phyloP scores from a whole-genome alignment of 2,888 invertebrate species.

The Apamea monoglypha region DNA sequence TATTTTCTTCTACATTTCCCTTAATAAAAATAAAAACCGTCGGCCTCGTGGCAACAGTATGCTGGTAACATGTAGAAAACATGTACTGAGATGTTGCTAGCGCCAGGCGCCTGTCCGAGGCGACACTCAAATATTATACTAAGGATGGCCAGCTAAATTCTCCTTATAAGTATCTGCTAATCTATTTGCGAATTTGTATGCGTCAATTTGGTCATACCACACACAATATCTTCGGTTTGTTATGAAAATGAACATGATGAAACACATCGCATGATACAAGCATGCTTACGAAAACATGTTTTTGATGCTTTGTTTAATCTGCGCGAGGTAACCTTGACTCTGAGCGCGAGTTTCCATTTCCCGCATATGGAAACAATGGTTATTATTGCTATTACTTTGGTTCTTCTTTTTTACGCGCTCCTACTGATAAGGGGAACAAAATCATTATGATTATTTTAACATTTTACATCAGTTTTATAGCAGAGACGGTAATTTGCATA shows the following conservation, averaged over 20 bases:
- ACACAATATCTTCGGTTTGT: background rate
- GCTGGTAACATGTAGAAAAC: background rate
- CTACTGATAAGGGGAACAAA: background rate
- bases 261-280: background rate
- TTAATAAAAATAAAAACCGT: background rate
- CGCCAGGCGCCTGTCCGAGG: background rate
- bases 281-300: background rate
- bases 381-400: background rate
- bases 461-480: background rate
- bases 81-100: too few species aligned
- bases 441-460: background rate
- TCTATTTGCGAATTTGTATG: slow-evolving; percentile 10
- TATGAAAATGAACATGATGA: slow-evolving; percentile 5
- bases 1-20: background rate
- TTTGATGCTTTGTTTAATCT: background rate
- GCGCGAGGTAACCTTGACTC: background rate
- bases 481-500: slow-evolving; percentile 3
- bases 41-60: background rate
- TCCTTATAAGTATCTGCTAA: background rate
- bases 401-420: background rate
- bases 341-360: background rate
- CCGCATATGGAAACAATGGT: slow-evolving; percentile 20
- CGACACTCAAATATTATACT: background rate
- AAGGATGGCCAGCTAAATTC: background rate
- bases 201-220: background rate